Conservation (phyloP, 2,797 vertebrate species). For the Lophius americanus region DNA sequence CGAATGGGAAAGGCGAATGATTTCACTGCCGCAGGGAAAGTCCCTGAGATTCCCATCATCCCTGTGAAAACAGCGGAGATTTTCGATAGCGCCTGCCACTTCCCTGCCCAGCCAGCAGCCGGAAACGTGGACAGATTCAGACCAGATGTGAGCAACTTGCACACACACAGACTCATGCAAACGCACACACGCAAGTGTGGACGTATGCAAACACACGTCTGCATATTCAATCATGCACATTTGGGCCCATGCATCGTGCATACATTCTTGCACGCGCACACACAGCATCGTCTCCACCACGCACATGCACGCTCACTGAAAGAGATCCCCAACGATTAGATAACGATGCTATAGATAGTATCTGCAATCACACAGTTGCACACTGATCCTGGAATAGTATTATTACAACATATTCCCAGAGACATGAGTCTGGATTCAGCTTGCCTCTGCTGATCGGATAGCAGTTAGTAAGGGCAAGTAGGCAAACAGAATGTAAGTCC, state of each 20-base stretch:
- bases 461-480: slow-evolving; percentile 63
- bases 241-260: slow-evolving; percentile 25
- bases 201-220: slow-evolving; percentile 46
- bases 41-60: slow-evolving; percentile 84
- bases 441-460: slow-evolving; percentile 64
- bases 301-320: not conserved
- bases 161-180: slow-evolving; percentile 15
- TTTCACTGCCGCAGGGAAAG: slow-evolving; percentile 82
- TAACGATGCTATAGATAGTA: slow-evolving; percentile 67
- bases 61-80: slow-evolving; percentile 81
- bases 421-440: slow-evolving; percentile 61
- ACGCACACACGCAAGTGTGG: slow-evolving; percentile 28
- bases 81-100: slow-evolving; percentile 83
- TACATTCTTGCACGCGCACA: not conserved
- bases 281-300: not conserved
- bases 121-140: slow-evolving; percentile 82
- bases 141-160: slow-evolving; percentile 79
- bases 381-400: slow-evolving; percentile 68
- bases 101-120: slow-evolving; percentile 79
- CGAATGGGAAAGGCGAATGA: slow-evolving; percentile 81
- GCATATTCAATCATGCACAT: slow-evolving; percentile 38
- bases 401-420: slow-evolving; percentile 63
- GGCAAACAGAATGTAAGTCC: slow-evolving; percentile 63
- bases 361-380: slow-evolving; percentile 60
- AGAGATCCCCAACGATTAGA: slow-evolving; percentile 53